Percentiles rank a stretch among this genome's conserved stretches.
Evolutionary conservation across 1,140 invertebrate species (phyloP).

Genomic region (Brachionus koreanus): DNA sequence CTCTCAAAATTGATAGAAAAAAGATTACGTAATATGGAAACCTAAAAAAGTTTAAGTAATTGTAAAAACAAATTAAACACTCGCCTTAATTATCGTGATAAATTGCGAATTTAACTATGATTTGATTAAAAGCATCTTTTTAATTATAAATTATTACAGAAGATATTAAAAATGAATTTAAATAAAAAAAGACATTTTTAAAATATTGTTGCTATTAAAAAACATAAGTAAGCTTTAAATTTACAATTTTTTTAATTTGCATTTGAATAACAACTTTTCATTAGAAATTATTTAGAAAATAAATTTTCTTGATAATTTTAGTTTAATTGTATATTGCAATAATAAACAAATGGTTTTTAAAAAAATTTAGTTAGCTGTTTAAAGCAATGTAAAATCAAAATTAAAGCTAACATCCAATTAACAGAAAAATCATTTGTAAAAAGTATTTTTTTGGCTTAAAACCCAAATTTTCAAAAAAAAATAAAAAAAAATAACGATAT

Average conservation of each 20-base stretch:
- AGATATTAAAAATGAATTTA: background rate
- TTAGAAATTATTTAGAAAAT: background rate
- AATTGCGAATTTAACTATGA: background rate
- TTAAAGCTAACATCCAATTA: background rate
- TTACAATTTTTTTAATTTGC: background rate
- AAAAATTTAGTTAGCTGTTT: too few relatives aligned
- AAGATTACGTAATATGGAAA: background rate
- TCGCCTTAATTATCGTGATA: background rate
- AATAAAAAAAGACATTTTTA: background rate
- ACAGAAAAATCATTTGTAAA: too few relatives aligned
- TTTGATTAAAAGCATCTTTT: background rate
- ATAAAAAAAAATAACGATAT: too few relatives aligned
- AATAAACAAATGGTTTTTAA: too few relatives aligned
- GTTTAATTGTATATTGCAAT: too few relatives aligned
- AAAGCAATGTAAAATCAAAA: background rate
- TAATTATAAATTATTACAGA: background rate
- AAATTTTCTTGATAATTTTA: background rate
- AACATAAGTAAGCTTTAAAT: background rate
- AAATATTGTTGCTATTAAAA: background rate
- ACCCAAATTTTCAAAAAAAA: too few relatives aligned
- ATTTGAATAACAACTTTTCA: background rate
- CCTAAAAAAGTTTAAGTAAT: background rate
- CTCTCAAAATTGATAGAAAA: background rate
- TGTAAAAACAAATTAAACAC: background rate
- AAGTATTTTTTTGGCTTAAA: too few relatives aligned